Base-by-base conservation (phyloP, 2,113 vertebrate genomes). In the Cyprinodon variegatus region DNA sequence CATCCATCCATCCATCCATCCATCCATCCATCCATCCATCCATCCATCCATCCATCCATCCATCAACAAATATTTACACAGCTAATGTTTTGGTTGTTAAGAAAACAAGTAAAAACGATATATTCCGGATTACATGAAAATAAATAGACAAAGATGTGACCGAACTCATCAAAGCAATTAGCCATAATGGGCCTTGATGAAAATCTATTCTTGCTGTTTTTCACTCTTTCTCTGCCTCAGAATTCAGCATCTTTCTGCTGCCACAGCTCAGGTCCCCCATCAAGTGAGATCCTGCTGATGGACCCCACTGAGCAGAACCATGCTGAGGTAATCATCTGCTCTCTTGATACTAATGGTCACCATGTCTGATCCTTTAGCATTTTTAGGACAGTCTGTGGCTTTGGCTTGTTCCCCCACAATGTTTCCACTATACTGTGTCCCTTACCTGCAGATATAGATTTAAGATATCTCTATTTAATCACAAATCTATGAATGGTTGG, bases 321-420 rank as follows among this genome's bases (percentile, higher is more conserved):
- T 7, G 53, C 50, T 59, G 68, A 8, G 50, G 48, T 50, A 70
- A 53, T 70, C 37, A 70, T 59, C 37, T 59, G 50, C 20, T 37
- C 36, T 40, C 46, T 12, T 15, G 11, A 36, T 37, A 20, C 45
- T 38, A 39, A 69, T 38, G n/a, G 10, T 67, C 22, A 36, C 66
- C 38, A 29, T 37, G 20, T 60, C 38, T 70, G 53, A n/a, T 70
- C 68, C 53, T 22, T 39, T 12, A 9, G 50, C 4, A 50, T 22
- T 70, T 13, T 59, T 11, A 1, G 67, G 67, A 57, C 67, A 39
- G 10, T 57, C 50, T 57, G 17, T n/a, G 20, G 48, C 37, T 40
- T 11, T 69, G 38, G 68, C 68, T 59, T 41, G 38, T 39, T 20
- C 53, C 53, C 20, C 3, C 37, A 22, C 67, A 69, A 40, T 59